Percentiles rank a stretch among this genome's conserved stretches.
Conservation (phyloP, 1,140 invertebrate species). For the Maniola jurtina region DNA sequence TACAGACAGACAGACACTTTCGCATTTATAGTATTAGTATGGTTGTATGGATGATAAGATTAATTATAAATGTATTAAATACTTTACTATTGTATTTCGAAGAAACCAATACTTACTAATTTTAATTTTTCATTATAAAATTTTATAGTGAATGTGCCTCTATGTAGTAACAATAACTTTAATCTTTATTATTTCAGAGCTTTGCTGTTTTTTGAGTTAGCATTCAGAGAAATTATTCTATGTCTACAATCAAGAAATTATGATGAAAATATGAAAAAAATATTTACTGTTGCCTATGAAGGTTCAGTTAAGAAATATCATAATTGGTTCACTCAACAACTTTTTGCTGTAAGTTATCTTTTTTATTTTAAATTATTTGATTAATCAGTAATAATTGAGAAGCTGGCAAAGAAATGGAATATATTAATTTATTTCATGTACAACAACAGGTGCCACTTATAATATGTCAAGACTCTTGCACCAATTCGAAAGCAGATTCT, state of each 20-base stretch:
- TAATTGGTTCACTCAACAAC: slow-evolving; percentile 83
- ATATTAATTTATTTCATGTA: too few species aligned
- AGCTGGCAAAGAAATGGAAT: too few species aligned
- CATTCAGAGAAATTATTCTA: slow-evolving; percentile 79
- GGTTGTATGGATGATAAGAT: too few species aligned
- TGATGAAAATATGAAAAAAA: slow-evolving; percentile 76
- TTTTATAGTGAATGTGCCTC: neutral
- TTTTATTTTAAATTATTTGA: neutral
- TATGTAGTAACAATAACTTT: slow-evolving; percentile 7
- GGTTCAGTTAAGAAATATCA: slow-evolving; percentile 83
- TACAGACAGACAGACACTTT: too few species aligned
- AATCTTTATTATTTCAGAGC: slow-evolving; percentile 68
- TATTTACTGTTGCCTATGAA: slow-evolving; percentile 81
- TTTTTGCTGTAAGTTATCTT: slow-evolving; percentile 80
- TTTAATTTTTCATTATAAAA: slow-evolving; percentile 1
- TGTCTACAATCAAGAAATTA: slow-evolving; percentile 67
- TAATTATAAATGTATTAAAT: too few species aligned
- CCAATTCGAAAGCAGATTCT: too few species aligned
- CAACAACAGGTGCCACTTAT: neutral
- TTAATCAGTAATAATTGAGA: too few species aligned
- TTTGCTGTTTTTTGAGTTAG: slow-evolving; percentile 81
- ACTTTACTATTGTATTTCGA: too few species aligned
- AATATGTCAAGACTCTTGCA: too few species aligned
- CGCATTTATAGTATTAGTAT: too few species aligned
- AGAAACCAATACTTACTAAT: too few species aligned